Evolutionary conservation across 2,797 vertebrate genomes (phyloP).

Genomic region (Coracias cyanogaster): DNA sequence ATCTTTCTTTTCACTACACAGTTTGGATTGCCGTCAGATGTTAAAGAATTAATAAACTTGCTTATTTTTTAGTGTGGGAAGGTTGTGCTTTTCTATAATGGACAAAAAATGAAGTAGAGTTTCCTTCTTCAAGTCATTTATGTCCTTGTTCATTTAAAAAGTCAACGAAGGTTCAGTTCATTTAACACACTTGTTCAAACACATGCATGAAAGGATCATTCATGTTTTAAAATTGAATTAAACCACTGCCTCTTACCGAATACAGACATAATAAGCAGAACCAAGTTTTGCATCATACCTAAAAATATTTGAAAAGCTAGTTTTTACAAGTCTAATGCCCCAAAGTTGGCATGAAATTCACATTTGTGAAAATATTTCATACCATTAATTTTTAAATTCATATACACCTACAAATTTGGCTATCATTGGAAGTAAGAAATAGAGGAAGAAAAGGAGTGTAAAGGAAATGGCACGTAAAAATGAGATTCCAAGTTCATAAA

Average conservation of each 20-base stretch:
- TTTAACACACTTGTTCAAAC: neutral
- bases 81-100: neutral
- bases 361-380: neutral
- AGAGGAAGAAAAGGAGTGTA: neutral
- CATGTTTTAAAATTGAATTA: neutral
- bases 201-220: neutral
- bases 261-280: neutral
- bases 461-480: neutral
- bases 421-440: neutral
- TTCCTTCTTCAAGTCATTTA: neutral
- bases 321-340: neutral
- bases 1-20: neutral
- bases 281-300: neutral
- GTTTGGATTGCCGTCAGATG: slow-evolving; percentile 8
- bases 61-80: neutral
- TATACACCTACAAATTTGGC: neutral
- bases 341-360: neutral
- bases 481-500: neutral
- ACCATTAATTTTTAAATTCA: accelerated
- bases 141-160: neutral
- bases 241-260: neutral
- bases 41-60: neutral
- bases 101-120: neutral
- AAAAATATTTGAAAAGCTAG: neutral
- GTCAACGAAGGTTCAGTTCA: neutral